These are phyloP conservation scores for Strix occidentalis DNA, from an alignment of 2,797 vertebrate genomes.

Conservation along the genomic window DNA sequence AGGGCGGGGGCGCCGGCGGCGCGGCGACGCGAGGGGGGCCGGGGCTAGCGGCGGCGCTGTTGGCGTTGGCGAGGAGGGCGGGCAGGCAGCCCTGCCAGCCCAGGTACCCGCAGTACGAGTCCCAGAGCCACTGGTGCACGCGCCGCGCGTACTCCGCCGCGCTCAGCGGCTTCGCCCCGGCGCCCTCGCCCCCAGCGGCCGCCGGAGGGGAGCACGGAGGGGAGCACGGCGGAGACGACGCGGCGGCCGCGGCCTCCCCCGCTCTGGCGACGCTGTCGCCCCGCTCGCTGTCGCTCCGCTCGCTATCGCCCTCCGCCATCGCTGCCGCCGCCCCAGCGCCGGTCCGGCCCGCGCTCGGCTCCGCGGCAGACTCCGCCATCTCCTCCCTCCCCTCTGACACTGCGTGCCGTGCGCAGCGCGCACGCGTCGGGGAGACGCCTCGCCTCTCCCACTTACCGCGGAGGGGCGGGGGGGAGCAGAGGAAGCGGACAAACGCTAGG, in stretches of 20 bases:
- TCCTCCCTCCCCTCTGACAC: neutral
- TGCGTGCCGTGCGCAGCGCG: neutral
- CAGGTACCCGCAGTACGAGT: slow-evolving; percentile 86
- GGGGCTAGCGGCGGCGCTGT: neutral
- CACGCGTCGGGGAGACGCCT: neutral
- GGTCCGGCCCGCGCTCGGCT: neutral
- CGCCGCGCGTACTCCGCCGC: slow-evolving; percentile 84
- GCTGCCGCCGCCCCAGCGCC: neutral
- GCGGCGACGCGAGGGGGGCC: slow-evolving; percentile 16
- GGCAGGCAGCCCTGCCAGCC: slow-evolving; percentile 85
- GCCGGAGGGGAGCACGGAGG: neutral
- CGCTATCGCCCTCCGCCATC: neutral
- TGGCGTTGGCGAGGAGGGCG: slow-evolving; percentile 51
- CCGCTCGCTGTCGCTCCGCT: neutral
- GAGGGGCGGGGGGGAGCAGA: neutral
- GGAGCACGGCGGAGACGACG: neutral
- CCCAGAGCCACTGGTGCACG: slow-evolving; percentile 93
- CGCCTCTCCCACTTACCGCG: neutral
- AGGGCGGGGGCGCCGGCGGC: neutral
- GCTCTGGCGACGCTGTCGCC: neutral
- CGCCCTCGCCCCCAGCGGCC: neutral
- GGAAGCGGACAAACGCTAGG: neutral
- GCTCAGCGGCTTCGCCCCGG: slow-evolving; percentile 64
- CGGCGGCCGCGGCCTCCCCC: neutral
- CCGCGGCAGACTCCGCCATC: neutral